Evolutionary conservation across 2,797 vertebrate genomes (phyloP), one percentile per base, ranked within the genome.

Genomic region (Sciurus carolinensis): DNA sequence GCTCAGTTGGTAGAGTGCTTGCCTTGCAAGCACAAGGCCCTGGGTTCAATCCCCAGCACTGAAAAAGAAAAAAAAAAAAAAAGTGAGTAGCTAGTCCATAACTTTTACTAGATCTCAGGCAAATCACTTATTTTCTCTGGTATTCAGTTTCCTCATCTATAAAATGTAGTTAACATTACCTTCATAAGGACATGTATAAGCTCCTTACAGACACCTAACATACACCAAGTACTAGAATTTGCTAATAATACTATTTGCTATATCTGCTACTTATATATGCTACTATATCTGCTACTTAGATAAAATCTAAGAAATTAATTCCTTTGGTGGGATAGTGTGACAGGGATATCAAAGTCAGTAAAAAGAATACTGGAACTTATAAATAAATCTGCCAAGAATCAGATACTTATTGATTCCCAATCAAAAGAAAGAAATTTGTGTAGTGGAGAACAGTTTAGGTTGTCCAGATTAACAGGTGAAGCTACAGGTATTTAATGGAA

Each of bases 81-180:
- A 87, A 44, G 36, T 30, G 6, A 87, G 36, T 33, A 54, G 7
- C 12, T 36, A 88, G 85, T 50, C 91, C 80, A 33, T 83, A 73
- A 79, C 64, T 81, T 79, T 87, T 52, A 76, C 75, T 50, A 30
- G 57, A 83, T 6, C 14, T 52, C 26, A 85, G 36, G 52, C 5
- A 96, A 90, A 87, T 50, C 47, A 93, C 77, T 84, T 67, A 52
- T 95, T 72, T 36, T 88, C 59, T 71, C 59, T 85, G 50, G 28
- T 85, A n/a, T 91, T 93, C 39, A 87, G 87, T 80, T 90, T 97
- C 57, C 42, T 79, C 36, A 73, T 39, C n/a, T 44, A 95, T 44
- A 91, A 94, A 84, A 88, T 36, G 10, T 24, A 90, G 28, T 14
- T 33, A 90, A 79, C 66, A 95, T 7, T 89, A 88, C 75, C n/a